Evolutionary conservation across 2,113 vertebrate genomes (phyloP).

Genomic region (Albula glossodonta): DNA sequence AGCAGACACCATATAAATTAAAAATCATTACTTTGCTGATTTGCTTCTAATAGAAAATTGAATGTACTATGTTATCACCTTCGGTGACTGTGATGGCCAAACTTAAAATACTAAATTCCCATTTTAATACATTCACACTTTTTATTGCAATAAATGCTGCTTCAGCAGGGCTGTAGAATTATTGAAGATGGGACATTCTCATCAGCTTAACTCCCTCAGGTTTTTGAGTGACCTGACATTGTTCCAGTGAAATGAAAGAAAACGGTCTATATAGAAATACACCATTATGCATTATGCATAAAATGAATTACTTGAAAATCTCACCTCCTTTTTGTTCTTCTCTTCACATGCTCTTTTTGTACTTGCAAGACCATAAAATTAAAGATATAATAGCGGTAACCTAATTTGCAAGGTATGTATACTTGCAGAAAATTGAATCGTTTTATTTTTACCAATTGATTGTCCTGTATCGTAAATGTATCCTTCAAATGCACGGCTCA

Average conservation of each 20-base stretch:
- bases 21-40: conserved; percentile 1
- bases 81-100: conserved; percentile 34
- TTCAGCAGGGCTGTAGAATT: conserved; percentile 60
- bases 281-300: conserved; percentile 59
- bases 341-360: conserved; percentile 33
- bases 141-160: conserved; percentile 52
- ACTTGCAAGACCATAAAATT: conserved; percentile 42
- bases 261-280: conserved; percentile 41
- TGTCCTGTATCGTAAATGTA: conserved; percentile 63
- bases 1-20: not conserved
- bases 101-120: conserved; percentile 48
- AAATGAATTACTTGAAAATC: conserved; percentile 57
- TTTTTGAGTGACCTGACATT: conserved; percentile 59
- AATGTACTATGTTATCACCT: conserved; percentile 51
- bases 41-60: not conserved
- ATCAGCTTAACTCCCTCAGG: conserved; percentile 56
- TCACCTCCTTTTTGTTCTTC: conserved; percentile 27
- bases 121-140: conserved; percentile 53
- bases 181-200: conserved; percentile 46
- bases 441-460: conserved; percentile 60
- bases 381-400: conserved; percentile 42
- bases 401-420: conserved; percentile 58
- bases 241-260: conserved; percentile 57
- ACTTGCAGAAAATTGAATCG: conserved; percentile 57
- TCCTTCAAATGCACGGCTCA: conserved; percentile 64